Evolutionary conservation across 1,140 invertebrate genomes (phyloP), one percentile per base, ranked within the genome.

Genomic region (Theocolax elegans): DNA sequence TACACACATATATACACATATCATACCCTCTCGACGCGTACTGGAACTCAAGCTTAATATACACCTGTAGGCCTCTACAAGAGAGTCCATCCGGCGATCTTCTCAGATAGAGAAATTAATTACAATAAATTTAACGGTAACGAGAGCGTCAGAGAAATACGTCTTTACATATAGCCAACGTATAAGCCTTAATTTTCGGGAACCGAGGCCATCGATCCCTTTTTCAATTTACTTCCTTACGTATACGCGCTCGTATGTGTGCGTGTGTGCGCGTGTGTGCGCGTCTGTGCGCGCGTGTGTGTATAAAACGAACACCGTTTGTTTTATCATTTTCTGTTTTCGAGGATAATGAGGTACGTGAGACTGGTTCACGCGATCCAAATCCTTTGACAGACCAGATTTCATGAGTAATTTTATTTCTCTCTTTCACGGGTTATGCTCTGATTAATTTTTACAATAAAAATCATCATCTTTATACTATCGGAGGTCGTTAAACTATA

Each of bases 101-200:
- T 68, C 65, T 56, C 72, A 81, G 82, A 85, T 85, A 84, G 76
- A 78, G 75, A 85, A 85, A 84, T 85, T 85, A 84, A 85, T 85
- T 85, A 84, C 78, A 85, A 84, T 84, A 83, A 83, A 85, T 85
- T 85, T 81, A 83, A 80, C 80, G 79, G 79, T 81, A 83, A 85
- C 78, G 78, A 82, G 81, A 80, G 76, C 79, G 79, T 75, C 1
- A 25, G 8, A 35, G 31, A 35, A 35, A 35, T n/a, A n/a, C 31
- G 4, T 35, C 31, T 35, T 35, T 35, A 35, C 31, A 10, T 35
- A 6, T 35, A 35, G 10, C 31, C 31, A 4, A 35, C 10, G 10
- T 35, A 35, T 44, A 2, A 21, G 76, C 71, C 67, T 72, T 73
- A 54, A 68, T 75, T 77, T 75, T 76, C 69, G 72, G 67, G 63